These are phyloP conservation scores for Dioctria linearis DNA, from an alignment of 2,888 invertebrate genomes.

Conservation along the genomic window DNA sequence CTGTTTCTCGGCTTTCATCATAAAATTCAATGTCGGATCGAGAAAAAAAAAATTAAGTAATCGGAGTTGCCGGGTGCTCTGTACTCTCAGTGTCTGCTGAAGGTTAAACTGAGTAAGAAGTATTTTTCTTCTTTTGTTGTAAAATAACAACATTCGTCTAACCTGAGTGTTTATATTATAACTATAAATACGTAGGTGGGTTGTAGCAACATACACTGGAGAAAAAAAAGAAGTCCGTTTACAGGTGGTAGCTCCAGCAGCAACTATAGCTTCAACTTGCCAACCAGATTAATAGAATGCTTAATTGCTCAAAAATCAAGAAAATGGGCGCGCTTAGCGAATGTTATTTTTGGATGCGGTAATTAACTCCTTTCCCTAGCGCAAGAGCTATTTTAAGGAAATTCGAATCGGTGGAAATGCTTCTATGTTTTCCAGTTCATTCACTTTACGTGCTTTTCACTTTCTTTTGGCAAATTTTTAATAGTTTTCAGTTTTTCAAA, in stretches of 20 bases:
- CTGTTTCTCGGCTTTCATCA: conserved; percentile 52
- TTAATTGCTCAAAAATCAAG: not conserved
- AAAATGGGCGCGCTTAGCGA: not conserved
- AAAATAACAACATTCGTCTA: too few species aligned
- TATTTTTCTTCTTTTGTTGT: not conserved
- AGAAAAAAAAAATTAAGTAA: conserved; percentile 47
- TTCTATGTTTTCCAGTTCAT: not conserved
- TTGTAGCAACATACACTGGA: too few species aligned
- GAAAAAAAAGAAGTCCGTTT: not conserved
- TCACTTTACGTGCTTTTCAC: not conserved
- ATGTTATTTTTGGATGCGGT: not conserved
- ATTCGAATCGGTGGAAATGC: not conserved
- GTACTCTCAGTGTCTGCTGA: conserved; percentile 15
- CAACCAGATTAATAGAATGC: not conserved
- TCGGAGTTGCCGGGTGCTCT: conserved; percentile 29
- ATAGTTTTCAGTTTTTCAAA: not conserved
- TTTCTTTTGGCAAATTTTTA: conserved; percentile 8
- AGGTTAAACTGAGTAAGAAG: conserved; percentile 2
- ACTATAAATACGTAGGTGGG: too few species aligned
- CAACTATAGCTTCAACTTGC: not conserved
- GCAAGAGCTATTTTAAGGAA: not conserved
- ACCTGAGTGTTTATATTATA: too few species aligned
- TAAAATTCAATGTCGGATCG: conserved; percentile 48
- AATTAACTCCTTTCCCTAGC: not conserved
- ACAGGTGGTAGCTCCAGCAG: not conserved